phyloP scores from a whole-genome alignment of 2,113 vertebrate genomes.

The Ophthalmolycus amberensis region DNA sequence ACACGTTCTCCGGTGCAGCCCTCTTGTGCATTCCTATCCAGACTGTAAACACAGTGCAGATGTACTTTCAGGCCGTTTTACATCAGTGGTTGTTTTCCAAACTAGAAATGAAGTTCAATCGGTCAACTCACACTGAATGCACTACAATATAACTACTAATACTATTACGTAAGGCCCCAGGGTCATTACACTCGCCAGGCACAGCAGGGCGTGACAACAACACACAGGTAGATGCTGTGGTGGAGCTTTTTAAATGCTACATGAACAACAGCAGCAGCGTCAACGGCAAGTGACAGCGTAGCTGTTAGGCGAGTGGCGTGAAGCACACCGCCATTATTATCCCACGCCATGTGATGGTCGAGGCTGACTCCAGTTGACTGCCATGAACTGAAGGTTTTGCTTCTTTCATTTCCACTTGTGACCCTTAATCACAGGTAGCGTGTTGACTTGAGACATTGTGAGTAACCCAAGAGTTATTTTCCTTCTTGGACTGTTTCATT shows the following conservation, averaged over 20 bases:
- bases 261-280: background rate
- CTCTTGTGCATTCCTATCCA: slow-evolving; percentile 7
- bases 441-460: background rate
- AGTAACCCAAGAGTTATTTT: background rate
- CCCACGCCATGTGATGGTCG: background rate
- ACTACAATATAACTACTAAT: background rate
- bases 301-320: slow-evolving; percentile 16
- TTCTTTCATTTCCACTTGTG: background rate
- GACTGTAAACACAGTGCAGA: background rate
- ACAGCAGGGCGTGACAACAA: too few relatives aligned
- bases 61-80: slow-evolving; percentile 15
- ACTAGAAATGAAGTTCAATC: background rate
- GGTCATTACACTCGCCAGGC: too few relatives aligned
- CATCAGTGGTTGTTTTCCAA: background rate
- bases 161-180: background rate
- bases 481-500: background rate
- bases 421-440: background rate
- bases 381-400: too few relatives aligned
- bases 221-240: background rate
- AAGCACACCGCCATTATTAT: slow-evolving; percentile 4
- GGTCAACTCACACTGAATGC: background rate
- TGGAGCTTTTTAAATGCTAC: background rate
- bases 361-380: too few relatives aligned
- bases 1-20: slow-evolving; percentile 16
- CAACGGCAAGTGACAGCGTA: background rate